phyloP scores from a whole-genome alignment of 2,888 invertebrate genomes.

The Pyrocoelia pectoralis region DNA sequence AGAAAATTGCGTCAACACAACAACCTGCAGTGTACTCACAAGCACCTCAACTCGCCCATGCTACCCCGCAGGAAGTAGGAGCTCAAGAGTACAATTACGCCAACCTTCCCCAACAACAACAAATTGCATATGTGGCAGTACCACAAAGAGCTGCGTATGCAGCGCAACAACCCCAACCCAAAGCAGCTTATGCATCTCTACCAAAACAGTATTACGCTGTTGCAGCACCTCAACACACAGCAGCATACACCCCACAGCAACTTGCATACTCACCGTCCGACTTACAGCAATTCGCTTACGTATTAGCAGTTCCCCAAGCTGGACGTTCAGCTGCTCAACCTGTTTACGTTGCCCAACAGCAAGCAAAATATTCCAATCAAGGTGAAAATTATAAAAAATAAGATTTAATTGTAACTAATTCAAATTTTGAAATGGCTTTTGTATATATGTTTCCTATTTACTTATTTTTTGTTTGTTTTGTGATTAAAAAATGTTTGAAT shows the following conservation, averaged over 20 bases:
- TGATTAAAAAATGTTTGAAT: not conserved
- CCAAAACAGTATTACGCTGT: conserved; percentile 19
- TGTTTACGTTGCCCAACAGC: conserved; percentile 38
- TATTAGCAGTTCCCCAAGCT: conserved; percentile 25
- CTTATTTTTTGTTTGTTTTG: conserved; percentile 23
- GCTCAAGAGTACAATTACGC: conserved; percentile 15
- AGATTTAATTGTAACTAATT: conserved; percentile 13
- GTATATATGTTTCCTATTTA: conserved; percentile 25
- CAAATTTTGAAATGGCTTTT: conserved; percentile 20
- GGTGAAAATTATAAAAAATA: conserved; percentile 29
- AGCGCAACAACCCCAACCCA: conserved; percentile 17
- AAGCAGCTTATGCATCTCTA: conserved; percentile 27
- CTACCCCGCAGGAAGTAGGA: conserved; percentile 18
- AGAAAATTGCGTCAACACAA: not conserved
- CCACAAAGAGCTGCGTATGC: conserved; percentile 27
- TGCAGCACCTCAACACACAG: conserved; percentile 22
- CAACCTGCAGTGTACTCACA: conserved; percentile 13
- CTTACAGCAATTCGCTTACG: conserved; percentile 28
- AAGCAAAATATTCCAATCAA: conserved; percentile 40
- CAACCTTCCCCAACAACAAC: conserved; percentile 3
- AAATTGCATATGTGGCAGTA: conserved; percentile 6
- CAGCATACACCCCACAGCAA: conserved; percentile 21
- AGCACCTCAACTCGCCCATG: conserved; percentile 5
- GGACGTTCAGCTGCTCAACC: conserved; percentile 41
- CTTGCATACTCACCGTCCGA: conserved; percentile 20